Evolutionary conservation across 2,888 invertebrate genomes (phyloP).

Genomic region (Lepidocyrtoides sp.): DNA sequence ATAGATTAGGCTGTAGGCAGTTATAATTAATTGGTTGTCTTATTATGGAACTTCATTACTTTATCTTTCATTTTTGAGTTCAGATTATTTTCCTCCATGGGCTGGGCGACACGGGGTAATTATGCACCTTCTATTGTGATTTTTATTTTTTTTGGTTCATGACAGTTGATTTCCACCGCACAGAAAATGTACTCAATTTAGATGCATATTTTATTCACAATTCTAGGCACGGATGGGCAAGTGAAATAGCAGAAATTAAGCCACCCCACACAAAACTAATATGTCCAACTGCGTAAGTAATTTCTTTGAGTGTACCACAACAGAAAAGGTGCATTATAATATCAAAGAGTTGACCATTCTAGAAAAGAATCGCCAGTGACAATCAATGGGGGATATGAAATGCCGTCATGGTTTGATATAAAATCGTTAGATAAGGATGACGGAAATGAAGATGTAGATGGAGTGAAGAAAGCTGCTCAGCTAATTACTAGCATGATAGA

Average conservation of each 20-base stretch:
- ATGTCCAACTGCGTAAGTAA: slow-evolving; percentile 90
- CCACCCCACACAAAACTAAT: slow-evolving; percentile 96
- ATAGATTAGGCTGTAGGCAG: too few relatives aligned
- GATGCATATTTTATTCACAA: not conserved
- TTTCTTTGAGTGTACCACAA: not conserved
- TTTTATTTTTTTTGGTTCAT: slow-evolving; percentile 9
- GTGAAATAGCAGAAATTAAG: slow-evolving; percentile 93
- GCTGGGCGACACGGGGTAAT: slow-evolving; percentile 97
- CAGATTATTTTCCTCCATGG: slow-evolving; percentile 98
- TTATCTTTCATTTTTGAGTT: slow-evolving; percentile 86
- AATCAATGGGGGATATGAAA: slow-evolving; percentile 95
- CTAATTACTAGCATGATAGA: slow-evolving; percentile 81
- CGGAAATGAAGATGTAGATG: slow-evolving; percentile 83
- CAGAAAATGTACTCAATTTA: too few relatives aligned
- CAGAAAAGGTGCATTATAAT: not conserved
- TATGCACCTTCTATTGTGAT: not conserved
- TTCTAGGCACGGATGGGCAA: slow-evolving; percentile 96
- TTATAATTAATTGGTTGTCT: not conserved
- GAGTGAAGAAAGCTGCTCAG: slow-evolving; percentile 81
- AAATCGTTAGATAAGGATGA: slow-evolving; percentile 82
- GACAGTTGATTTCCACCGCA: too few relatives aligned
- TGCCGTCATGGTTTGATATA: slow-evolving; percentile 94
- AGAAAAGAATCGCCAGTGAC: slow-evolving; percentile 95
- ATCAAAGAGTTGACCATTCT: slow-evolving; percentile 43
- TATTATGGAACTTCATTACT: not conserved